These are phyloP conservation scores for Allobates femoralis DNA, from an alignment of 2,797 vertebrate genomes.

Conservation along the genomic window DNA sequence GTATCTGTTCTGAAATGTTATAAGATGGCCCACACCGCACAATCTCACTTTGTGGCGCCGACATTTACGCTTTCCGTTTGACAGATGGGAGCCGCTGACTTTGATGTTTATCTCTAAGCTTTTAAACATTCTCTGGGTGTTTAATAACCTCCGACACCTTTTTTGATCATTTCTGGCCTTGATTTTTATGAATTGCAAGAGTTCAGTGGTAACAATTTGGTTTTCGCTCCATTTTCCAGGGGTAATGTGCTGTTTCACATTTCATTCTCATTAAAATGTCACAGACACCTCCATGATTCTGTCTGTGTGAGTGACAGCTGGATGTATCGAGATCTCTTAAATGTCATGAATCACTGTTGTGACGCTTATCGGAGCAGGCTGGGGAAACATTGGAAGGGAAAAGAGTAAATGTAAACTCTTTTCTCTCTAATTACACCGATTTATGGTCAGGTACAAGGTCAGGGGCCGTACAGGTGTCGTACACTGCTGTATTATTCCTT, in stretches of 20 bases:
- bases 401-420: neutral
- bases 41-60: neutral
- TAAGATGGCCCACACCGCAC: neutral
- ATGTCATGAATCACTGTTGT: conserved; percentile 34
- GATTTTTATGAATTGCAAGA: conserved; percentile 20
- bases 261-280: conserved; percentile 54
- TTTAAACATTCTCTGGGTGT: neutral
- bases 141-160: conserved; percentile 45
- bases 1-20: neutral
- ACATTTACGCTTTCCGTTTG: conserved; percentile 9
- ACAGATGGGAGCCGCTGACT: neutral
- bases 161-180: conserved; percentile 33
- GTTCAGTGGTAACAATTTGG: conserved; percentile 17
- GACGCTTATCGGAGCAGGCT: conserved; percentile 21
- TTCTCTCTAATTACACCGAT: neutral
- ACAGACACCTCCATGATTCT: conserved; percentile 38
- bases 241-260: conserved; percentile 40
- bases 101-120: neutral
- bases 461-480: neutral
- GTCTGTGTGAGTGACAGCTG: conserved; percentile 27
- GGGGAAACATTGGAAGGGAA: conserved; percentile 19
- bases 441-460: neutral
- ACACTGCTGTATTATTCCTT: too few species aligned
- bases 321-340: neutral
- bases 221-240: neutral